A percentile compares a stretch with the other conserved stretches of the same genome.
Evolutionary conservation across 2,113 vertebrate species (phyloP).

Genomic region (Cyrtonyx montezumae): DNA sequence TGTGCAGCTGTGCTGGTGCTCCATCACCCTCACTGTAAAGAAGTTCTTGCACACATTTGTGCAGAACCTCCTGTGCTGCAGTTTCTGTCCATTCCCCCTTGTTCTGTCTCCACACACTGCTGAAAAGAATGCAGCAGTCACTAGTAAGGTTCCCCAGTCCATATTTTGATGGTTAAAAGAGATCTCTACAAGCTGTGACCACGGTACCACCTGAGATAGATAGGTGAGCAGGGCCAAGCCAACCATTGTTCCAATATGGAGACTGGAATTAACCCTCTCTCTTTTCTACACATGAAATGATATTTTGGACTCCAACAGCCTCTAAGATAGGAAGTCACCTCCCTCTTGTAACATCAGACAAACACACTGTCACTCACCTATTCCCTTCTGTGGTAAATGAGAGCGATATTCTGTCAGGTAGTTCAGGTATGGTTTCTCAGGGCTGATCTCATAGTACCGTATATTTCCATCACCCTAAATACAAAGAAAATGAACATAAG

Average conservation of each 20-base stretch:
- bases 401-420: slow-evolving; percentile 90
- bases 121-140: background rate
- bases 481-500: background rate
- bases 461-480: slow-evolving; percentile 92
- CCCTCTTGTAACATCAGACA: background rate
- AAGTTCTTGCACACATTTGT: no score
- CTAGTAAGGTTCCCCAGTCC: background rate
- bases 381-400: slow-evolving; percentile 88
- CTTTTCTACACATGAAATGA: background rate
- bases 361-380: slow-evolving; percentile 79
- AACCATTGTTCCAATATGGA: background rate
- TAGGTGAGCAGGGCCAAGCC: background rate
- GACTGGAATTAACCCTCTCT: background rate
- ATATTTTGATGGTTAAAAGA: background rate
- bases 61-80: no score
- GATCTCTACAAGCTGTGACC: background rate
- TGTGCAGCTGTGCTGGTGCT: no score
- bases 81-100: no score
- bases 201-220: background rate
- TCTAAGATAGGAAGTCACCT: background rate
- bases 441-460: slow-evolving; percentile 90
- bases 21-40: no score
- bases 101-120: no score
- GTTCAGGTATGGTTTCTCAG: slow-evolving; percentile 88
- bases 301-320: background rate